These are phyloP conservation scores for Dicycla oo DNA, from an alignment of 2,888 invertebrate genomes.

Conservation along the genomic window DNA sequence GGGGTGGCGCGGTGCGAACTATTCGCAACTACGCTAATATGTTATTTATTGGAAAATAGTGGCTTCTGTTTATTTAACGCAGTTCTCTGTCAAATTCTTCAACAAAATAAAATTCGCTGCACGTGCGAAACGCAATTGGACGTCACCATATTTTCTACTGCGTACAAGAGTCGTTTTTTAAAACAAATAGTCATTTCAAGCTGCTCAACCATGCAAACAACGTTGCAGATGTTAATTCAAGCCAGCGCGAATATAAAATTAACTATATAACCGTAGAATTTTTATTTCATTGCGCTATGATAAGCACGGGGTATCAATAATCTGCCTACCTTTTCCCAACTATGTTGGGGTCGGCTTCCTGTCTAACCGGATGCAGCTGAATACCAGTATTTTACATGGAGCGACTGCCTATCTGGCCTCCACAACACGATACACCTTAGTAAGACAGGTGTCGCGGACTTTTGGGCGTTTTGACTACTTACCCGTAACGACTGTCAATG, in stretches of 20 bases:
- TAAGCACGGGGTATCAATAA: constrained; percentile 35
- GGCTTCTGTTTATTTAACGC: constrained; percentile 58
- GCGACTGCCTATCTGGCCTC: no score
- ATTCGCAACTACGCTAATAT: constrained; percentile 72
- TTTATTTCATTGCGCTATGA: constrained; percentile 37
- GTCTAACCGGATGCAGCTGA: no score
- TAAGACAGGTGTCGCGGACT: no score
- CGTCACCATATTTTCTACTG: constrained; percentile 41
- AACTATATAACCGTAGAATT: constrained; percentile 27
- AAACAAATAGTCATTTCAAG: constrained; percentile 42
- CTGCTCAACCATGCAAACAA: constrained; percentile 55
- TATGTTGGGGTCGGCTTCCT: no score
- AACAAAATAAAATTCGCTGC: constrained; percentile 28
- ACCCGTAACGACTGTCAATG: no score
- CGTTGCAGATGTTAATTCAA: constrained; percentile 59
- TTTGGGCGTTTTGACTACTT: no score
- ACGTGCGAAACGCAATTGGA: constrained; percentile 45
- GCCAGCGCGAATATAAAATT: constrained; percentile 37
- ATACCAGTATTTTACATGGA: no score
- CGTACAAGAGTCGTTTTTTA: constrained; percentile 29
- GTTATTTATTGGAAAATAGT: constrained; percentile 75
- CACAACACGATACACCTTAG: no score
- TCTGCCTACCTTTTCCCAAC: no score
- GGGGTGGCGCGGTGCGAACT: constrained; percentile 71
- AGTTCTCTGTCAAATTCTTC: constrained; percentile 32